A percentile compares a stretch with the other conserved stretches of the same genome.
Conservation (phyloP, 2,797 vertebrate genomes). For the Benthosema pterotum region DNA sequence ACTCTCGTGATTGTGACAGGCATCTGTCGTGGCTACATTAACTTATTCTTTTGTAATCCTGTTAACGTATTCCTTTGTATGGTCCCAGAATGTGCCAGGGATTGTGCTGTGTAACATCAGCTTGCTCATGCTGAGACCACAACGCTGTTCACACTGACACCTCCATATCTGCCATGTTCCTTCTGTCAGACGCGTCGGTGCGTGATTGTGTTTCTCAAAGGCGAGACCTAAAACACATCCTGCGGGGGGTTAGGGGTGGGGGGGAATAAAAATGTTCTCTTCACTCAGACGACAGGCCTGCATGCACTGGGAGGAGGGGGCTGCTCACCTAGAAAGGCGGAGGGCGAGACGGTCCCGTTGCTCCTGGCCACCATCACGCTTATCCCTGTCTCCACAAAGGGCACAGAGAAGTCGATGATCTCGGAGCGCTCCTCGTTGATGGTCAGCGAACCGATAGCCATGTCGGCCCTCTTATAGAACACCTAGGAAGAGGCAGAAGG, state of each 20-base stretch:
- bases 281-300: background rate
- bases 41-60: too few species aligned
- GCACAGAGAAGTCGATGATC: slow-evolving; percentile 97
- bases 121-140: too few species aligned
- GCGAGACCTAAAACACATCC: background rate
- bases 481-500: slow-evolving; percentile 78
- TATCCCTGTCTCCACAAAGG: slow-evolving; percentile 97
- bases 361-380: slow-evolving; percentile 97
- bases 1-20: too few species aligned
- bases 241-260: too few species aligned
- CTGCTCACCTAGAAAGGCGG: slow-evolving; percentile 91
- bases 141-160: background rate
- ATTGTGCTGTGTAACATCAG: too few species aligned
- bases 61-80: too few species aligned
- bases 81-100: too few species aligned
- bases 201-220: background rate
- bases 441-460: slow-evolving; percentile 98
- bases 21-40: too few species aligned
- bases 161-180: background rate
- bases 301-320: background rate
- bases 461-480: slow-evolving; percentile 94
- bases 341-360: slow-evolving; percentile 96
- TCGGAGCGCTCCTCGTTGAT: slow-evolving; percentile 98
- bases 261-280: background rate
- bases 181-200: too few species aligned